Evolutionary conservation across 2,113 vertebrate genomes (phyloP).

Genomic region (Alethe diademata): DNA sequence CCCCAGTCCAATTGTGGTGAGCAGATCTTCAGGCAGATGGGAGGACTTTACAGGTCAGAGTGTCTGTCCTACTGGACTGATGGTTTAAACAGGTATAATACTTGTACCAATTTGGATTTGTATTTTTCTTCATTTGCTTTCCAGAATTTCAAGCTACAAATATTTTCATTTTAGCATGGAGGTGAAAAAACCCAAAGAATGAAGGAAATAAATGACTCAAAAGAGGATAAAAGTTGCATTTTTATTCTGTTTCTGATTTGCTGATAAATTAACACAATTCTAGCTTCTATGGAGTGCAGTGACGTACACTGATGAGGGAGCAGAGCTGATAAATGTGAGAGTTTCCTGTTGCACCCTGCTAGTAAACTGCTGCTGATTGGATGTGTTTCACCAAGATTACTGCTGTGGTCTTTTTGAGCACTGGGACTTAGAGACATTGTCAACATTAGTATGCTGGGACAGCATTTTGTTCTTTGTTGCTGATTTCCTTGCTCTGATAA

Average conservation of each 20-base stretch:
- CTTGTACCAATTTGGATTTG: neutral
- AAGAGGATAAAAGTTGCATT: neutral
- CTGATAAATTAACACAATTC: conserved; percentile 37
- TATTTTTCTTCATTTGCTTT: neutral
- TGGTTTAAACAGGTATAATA: neutral
- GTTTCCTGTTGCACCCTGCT: conserved; percentile 65
- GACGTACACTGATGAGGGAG: conserved; percentile 35
- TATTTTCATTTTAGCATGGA: neutral
- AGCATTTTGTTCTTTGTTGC: conserved; percentile 46
- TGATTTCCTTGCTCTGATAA: conserved; percentile 56
- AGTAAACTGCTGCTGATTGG: conserved; percentile 46
- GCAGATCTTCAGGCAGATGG: neutral
- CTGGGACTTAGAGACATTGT: neutral
- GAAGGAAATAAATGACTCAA: neutral
- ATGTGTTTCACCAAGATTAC: neutral
- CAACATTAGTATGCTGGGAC: conserved; percentile 48
- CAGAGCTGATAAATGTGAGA: conserved; percentile 29
- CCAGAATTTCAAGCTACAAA: neutral
- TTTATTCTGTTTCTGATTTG: conserved; percentile 28
- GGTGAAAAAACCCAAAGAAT: neutral
- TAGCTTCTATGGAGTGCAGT: conserved; percentile 6
- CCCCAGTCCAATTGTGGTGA: neutral
- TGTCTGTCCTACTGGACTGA: neutral
- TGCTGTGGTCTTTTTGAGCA: conserved; percentile 21
- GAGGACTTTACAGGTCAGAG: neutral